phyloP scores from a whole-genome alignment of 2,113 vertebrate species.

The Tachysurus fulvidraco region DNA sequence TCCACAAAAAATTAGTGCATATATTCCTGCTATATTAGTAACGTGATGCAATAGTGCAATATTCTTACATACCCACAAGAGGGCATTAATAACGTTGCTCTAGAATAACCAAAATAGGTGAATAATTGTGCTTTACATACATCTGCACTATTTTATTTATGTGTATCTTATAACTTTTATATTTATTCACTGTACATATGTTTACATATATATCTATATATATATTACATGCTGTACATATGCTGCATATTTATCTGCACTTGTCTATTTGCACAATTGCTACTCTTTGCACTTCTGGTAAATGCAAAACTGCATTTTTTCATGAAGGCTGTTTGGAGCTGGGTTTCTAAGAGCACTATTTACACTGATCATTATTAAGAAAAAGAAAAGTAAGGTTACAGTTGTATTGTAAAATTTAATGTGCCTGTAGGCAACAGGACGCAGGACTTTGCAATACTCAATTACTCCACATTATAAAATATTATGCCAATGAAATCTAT shows the following conservation, averaged over 20 bases:
- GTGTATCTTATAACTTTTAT: too few species aligned
- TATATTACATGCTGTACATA: too few species aligned
- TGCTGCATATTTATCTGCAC: too few species aligned
- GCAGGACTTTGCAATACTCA: neutral
- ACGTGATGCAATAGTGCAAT: slow-evolving; percentile 4
- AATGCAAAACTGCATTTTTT: too few species aligned
- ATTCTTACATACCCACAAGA: slow-evolving; percentile 27
- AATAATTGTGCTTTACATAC: neutral
- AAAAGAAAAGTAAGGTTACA: neutral
- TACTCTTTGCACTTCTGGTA: too few species aligned
- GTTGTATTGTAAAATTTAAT: neutral
- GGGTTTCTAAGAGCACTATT: neutral
- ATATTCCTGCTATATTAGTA: neutral
- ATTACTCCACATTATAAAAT: neutral
- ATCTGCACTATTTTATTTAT: too few species aligned
- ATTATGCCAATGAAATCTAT: too few species aligned
- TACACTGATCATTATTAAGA: neutral
- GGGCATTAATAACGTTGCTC: slow-evolving; percentile 1
- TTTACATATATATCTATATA: too few species aligned
- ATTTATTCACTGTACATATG: too few species aligned
- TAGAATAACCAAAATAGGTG: neutral
- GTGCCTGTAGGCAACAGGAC: neutral
- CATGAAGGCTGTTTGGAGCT: neutral
- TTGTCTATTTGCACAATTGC: too few species aligned
- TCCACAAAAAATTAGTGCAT: neutral